Conservation (phyloP, 2,888 invertebrate species). For the Leucophora obtusa region DNA sequence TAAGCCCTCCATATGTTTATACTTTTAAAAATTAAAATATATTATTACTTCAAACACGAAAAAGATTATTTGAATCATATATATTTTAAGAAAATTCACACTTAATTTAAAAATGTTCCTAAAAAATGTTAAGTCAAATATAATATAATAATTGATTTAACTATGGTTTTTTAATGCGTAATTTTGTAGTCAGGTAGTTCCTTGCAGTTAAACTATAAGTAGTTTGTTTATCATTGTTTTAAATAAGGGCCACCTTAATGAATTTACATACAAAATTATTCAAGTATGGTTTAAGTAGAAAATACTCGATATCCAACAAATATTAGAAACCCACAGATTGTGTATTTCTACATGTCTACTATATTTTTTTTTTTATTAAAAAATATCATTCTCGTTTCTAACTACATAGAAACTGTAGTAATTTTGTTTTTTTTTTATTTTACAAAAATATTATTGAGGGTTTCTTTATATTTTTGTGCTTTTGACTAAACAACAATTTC, state of each 20-base stretch:
- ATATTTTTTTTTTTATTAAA: conserved; percentile 35
- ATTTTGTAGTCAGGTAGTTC: no score
- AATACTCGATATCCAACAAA: not conserved
- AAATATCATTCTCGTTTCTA: conserved; percentile 13
- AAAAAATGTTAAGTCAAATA: no score
- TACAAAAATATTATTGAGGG: conserved; percentile 10
- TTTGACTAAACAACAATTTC: conserved; percentile 19
- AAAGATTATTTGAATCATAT: no score
- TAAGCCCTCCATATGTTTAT: no score
- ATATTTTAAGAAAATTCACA: no score
- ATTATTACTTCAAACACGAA: no score
- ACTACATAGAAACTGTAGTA: conserved; percentile 28
- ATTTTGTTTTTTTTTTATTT: conserved; percentile 4
- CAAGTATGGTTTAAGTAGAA: not conserved
- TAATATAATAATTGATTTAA: no score
- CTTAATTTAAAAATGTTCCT: no score
- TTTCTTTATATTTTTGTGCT: conserved; percentile 9
- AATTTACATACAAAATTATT: not conserved
- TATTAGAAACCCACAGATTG: conserved; percentile 12
- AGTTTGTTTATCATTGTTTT: no score
- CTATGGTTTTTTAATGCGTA: no score
- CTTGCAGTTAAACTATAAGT: no score
- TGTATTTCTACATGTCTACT: conserved; percentile 3
- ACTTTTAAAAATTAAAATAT: no score
- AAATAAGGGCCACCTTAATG: not conserved